These are phyloP conservation scores for Isichthys henryi DNA, from an alignment of 2,113 vertebrate species.

Conservation along the genomic window DNA sequence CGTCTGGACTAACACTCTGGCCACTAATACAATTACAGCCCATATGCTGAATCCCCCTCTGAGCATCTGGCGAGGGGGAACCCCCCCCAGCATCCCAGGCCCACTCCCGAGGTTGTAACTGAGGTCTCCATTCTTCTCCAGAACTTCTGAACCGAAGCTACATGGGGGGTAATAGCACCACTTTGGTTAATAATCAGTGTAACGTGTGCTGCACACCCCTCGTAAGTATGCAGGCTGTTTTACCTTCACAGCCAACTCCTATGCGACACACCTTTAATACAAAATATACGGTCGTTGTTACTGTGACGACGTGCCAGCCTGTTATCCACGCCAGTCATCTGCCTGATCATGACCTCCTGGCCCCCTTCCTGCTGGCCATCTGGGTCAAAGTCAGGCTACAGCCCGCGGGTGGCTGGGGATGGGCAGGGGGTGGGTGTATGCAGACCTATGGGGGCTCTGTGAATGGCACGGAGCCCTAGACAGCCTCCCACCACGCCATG, in stretches of 20 bases:
- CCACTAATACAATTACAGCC: constrained; percentile 54
- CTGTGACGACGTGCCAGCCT: neutral
- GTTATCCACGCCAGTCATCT: neutral
- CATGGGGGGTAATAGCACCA: neutral
- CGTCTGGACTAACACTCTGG: constrained; percentile 46
- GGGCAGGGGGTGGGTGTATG: neutral
- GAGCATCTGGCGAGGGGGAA: constrained; percentile 7
- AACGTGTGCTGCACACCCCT: neutral
- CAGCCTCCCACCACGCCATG: neutral
- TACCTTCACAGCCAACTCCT: neutral
- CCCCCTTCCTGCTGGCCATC: neutral
- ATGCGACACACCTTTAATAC: neutral
- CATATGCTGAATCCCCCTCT: constrained; percentile 59
- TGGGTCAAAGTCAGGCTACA: constrained; percentile 2
- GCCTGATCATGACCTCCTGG: neutral
- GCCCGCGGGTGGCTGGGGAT: neutral
- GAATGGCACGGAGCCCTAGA: neutral
- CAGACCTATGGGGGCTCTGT: neutral
- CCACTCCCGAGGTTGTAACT: neutral
- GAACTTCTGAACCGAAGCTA: neutral
- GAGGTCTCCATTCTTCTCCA: neutral
- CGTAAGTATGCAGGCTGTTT: neutral
- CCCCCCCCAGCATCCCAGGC: neutral
- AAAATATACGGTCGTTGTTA: neutral
- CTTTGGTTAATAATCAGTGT: neutral